Base-by-base conservation (phyloP, 2,113 vertebrate genomes). In the Scolopax mira region DNA sequence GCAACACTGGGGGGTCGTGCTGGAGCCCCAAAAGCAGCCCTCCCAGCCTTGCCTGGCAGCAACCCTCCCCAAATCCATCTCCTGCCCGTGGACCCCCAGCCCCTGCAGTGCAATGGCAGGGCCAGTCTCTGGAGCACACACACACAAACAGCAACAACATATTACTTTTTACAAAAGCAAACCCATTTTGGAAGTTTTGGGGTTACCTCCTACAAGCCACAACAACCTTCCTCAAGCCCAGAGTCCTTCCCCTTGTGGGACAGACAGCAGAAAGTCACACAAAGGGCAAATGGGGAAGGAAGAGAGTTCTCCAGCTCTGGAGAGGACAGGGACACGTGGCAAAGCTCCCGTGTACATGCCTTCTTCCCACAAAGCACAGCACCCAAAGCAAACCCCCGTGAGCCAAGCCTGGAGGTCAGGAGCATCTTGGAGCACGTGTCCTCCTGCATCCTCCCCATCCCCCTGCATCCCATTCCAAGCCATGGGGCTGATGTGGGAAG, bases 1-100 rank as follows among this genome's bases (percentile, higher is more conserved):
- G 9, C 55, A n/a, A n/a, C 1, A 0, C 30, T 8, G 28, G 22
- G 41, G 18, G 27, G 8, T 13, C 0, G 2, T 39, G 24, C 44
- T 46, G 67, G 44, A 44, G 71, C 42, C 77, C 49, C 4, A 1
- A 15, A 58, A 30, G 78, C 33, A 71, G 24, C 64, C 60, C 42
- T 35, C 44, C 37, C 44, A 42, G 31, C 54, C 54, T 37, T 2
- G 1, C 22, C 37, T 37, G 49, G 49, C 49, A 48, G 42, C 35
- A 37, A 52, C 14, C 5, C 25, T 21, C 55, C 48, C 39, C 41
- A 42, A 15, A 42, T 42, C 41, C 41, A 42, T 33, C 57, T 75
- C 21, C 54, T 61, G 46, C 55, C 44, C 30, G 1, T 0, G 5
- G 18, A 16, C 19, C 84, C 57, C 58, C 6, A 1, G 23, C 23